phyloP scores from a whole-genome alignment of 2,113 vertebrate genomes.

The Toxotes chatareus region DNA sequence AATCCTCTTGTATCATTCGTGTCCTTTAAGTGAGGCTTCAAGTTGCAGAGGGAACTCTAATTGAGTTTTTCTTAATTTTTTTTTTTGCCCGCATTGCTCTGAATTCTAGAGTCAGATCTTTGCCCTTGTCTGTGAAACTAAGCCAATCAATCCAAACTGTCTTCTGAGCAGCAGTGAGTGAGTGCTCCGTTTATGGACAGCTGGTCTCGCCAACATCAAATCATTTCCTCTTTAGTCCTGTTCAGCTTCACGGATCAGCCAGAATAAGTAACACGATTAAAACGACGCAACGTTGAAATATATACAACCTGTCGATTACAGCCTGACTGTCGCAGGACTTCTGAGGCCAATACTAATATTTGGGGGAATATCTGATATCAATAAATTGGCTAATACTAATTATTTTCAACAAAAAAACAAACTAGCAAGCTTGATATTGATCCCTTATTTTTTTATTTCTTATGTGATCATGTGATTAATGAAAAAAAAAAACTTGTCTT shows the following conservation, averaged over 20 bases:
- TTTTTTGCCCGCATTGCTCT: not conserved
- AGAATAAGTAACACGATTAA: not conserved
- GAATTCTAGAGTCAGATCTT: not conserved
- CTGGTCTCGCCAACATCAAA: not conserved
- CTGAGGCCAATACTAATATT: not conserved
- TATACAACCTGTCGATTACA: not conserved
- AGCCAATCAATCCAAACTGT: not conserved
- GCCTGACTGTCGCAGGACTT: not conserved
- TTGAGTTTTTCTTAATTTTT: not conserved
- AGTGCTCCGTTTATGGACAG: not conserved
- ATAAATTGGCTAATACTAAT: not conserved
- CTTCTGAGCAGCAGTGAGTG: not conserved
- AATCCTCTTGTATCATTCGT: slow-evolving; percentile 9
- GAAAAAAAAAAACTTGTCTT: too few species aligned
- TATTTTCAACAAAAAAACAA: not conserved
- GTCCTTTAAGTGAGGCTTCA: not conserved
- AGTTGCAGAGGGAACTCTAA: not conserved
- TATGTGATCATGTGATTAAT: too few species aligned
- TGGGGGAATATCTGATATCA: not conserved
- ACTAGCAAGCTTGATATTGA: too few species aligned
- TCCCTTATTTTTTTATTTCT: too few species aligned
- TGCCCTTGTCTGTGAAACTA: not conserved
- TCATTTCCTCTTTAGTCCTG: not conserved
- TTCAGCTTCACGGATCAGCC: not conserved
- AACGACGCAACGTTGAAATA: not conserved